A percentile compares a stretch with the other conserved stretches of the same genome.
phyloP scores from a whole-genome alignment of 2,888 invertebrate species.

The Scelioninae gen. 2 region DNA sequence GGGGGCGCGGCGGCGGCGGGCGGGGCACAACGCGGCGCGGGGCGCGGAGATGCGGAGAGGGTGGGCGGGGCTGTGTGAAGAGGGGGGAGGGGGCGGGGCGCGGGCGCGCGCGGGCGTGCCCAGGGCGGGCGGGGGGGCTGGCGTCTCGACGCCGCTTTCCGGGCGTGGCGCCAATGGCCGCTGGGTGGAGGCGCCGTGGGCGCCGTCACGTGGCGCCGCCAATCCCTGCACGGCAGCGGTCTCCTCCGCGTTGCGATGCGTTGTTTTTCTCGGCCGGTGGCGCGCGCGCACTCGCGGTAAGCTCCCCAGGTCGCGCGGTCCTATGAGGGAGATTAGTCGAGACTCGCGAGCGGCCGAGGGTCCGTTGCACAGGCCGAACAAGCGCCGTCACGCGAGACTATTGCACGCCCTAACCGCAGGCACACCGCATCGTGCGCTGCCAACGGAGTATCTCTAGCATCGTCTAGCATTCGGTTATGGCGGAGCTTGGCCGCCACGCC shows the following conservation, averaged over 20 bases:
- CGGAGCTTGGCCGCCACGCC: too few species aligned
- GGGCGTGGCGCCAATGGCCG: slow-evolving; percentile 42
- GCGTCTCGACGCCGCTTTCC: slow-evolving; percentile 40
- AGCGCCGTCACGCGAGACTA: slow-evolving; percentile 67
- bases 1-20: too few species aligned
- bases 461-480: too few species aligned
- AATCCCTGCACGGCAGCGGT: background rate
- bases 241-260: slow-evolving; percentile 1
- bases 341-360: slow-evolving; percentile 46
- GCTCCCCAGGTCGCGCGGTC: slow-evolving; percentile 14
- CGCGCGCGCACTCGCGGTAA: slow-evolving; percentile 28
- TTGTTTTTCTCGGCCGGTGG: slow-evolving; percentile 7
- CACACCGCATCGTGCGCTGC: slow-evolving; percentile 71
- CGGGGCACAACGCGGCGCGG: too few species aligned
- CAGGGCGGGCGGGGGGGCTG: background rate
- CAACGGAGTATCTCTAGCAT: slow-evolving; percentile 60
- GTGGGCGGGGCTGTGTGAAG: too few species aligned
- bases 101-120: too few species aligned
- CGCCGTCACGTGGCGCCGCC: slow-evolving; percentile 41
- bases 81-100: too few species aligned
- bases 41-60: too few species aligned
- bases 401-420: slow-evolving; percentile 74
- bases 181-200: slow-evolving; percentile 3
- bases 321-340: slow-evolving; percentile 39
- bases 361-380: slow-evolving; percentile 61